Base-by-base conservation (phyloP, 2,113 vertebrate species). In the Chroicocephalus ridibundus region DNA sequence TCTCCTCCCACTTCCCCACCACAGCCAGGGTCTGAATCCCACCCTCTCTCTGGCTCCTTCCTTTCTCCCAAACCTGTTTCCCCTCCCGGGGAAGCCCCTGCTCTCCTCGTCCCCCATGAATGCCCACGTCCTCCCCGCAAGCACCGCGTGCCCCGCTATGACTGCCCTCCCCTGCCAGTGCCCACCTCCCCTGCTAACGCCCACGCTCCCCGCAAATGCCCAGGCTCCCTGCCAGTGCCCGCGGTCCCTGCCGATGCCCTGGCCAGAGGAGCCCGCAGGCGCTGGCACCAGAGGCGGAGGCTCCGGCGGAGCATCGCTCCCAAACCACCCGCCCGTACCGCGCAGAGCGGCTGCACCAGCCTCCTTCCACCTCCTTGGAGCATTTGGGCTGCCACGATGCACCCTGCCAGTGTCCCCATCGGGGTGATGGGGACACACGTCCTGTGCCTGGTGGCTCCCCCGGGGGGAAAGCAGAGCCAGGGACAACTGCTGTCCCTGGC, bases 341-440 rank as follows among this genome's bases (percentile, higher is more conserved):
- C 10, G 81, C 69, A 84, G 7, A 38, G 84, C 29, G 4, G 49
- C 18, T 40, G 80, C 86, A 82, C 83, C 68, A 29, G 21, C 15
- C 55, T n/a, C 21, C 44, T 29, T 36, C 29, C 16, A 29, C n/a
- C 40, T 62, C 13, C 32, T 10, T 16, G 19, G 26, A 49, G 44
- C 27, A 26, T 15, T 34, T 11, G 46, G 82, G 34, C 60, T 78
- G 42, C 68, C 46, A 36, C n/a, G 0, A 27, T 8, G 20, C 2
- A 0, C 29, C 2, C 0, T 12, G 58, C 19, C 2, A 0, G 17
- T 10, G 38, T 46, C 40, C 32, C 32, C 19, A 2, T 8, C 13
- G 27, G 6, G 11, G 25, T 25, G n/a, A 36, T 5, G 36, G 15
- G 42, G 47, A 57, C 19, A 15, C 32, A 2, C 3, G 7, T 25